Conservation (phyloP, 2,797 vertebrate species). For the Austrolebias charrua region DNA sequence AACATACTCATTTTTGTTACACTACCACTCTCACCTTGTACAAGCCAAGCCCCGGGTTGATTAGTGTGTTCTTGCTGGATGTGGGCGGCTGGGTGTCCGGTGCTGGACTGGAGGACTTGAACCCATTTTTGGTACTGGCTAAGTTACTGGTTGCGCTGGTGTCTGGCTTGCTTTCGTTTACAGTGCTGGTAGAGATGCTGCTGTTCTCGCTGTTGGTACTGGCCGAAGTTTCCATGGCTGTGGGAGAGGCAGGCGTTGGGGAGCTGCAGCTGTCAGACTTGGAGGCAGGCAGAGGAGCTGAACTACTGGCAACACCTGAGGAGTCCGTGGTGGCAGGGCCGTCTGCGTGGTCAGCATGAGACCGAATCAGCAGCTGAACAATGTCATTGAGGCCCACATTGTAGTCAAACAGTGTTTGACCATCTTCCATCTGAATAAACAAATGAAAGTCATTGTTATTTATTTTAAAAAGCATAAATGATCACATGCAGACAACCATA, state of each 20-base stretch:
- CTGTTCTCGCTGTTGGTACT: conserved; percentile 59
- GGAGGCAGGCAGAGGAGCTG: conserved; percentile 50
- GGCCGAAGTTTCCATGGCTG: conserved; percentile 53
- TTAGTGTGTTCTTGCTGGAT: conserved; percentile 84
- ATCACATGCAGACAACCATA: not conserved
- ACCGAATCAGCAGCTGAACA: conserved; percentile 95
- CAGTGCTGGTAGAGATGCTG: conserved; percentile 53
- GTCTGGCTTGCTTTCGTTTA: conserved; percentile 61
- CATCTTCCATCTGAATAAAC: conserved; percentile 92
- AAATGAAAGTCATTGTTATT: conserved; percentile 17
- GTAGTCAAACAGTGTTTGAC: conserved; percentile 98
- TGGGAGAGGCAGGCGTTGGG: conserved; percentile 42
- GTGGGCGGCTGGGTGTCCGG: conserved; percentile 85
- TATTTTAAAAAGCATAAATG: not conserved
- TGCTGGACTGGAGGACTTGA: conserved; percentile 75
- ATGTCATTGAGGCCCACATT: conserved; percentile 99
- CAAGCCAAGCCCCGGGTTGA: conserved; percentile 90
- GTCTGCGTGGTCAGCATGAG: conserved; percentile 86
- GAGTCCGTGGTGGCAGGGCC: conserved; percentile 81
- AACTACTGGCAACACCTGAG: conserved; percentile 63
- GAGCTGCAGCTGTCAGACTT: conserved; percentile 51
- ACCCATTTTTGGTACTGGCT: conserved; percentile 84
- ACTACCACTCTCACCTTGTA: conserved; percentile 85
- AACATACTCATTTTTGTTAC: not conserved
- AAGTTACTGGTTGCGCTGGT: conserved; percentile 72